Conservation (phyloP, 2,113 vertebrate genomes). For the Zootoca vivipara region DNA sequence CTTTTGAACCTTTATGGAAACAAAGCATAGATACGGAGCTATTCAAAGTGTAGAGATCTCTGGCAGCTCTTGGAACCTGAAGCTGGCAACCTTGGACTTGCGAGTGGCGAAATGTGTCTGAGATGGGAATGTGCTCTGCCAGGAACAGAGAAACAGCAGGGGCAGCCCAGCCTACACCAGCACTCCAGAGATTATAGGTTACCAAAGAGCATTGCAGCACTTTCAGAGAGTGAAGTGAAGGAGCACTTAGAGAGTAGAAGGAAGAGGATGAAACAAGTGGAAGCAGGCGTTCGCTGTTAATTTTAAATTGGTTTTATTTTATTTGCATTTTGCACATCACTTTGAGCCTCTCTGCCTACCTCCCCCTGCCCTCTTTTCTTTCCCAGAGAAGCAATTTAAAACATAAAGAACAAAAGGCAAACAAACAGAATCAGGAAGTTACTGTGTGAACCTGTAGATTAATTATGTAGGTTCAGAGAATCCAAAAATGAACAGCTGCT, state of each 20-base stretch:
- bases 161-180: neutral
- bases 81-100: neutral
- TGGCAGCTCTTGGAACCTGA: neutral
- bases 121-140: neutral
- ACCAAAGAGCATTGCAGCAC: conserved; percentile 8
- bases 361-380: neutral
- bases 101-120: neutral
- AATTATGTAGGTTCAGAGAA: conserved; percentile 19
- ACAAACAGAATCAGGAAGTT: neutral
- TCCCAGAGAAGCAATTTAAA: neutral
- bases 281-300: neutral
- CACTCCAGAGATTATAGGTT: conserved; percentile 3
- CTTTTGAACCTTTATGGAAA: neutral
- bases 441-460: neutral
- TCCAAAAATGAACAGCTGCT: conserved; percentile 8
- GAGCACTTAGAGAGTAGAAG: neutral
- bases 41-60: neutral
- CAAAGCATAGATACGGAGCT: neutral
- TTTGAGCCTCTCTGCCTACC: neutral
- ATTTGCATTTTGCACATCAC: neutral
- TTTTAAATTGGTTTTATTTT: neutral
- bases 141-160: neutral
- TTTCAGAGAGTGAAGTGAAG: neutral
- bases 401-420: neutral
- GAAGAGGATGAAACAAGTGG: neutral